phyloP scores from a whole-genome alignment of 2,113 vertebrate species.

The Ranitomeya imitator region DNA sequence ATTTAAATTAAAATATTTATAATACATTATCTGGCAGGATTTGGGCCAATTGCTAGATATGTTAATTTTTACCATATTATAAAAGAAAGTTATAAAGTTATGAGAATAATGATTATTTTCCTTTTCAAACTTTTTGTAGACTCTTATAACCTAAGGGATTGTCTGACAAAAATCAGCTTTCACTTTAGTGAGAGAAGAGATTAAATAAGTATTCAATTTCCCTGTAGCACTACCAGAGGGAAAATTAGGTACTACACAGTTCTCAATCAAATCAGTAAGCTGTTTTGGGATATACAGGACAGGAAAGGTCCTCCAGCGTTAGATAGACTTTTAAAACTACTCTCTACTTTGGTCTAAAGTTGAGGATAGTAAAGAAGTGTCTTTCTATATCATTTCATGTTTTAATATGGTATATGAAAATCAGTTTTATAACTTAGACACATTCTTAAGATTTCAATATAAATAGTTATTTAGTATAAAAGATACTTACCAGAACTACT shows the following conservation, averaged over 20 bases:
- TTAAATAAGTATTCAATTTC: background rate
- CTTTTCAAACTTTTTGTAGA: too few relatives aligned
- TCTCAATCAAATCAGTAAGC: background rate
- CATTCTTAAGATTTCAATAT: background rate
- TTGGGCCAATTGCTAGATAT: background rate
- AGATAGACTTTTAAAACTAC: background rate
- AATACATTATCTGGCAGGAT: too few relatives aligned
- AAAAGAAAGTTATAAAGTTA: too few relatives aligned
- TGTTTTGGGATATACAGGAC: background rate
- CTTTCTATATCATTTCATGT: too few relatives aligned
- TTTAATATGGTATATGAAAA: background rate
- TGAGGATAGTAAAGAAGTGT: background rate
- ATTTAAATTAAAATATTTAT: background rate
- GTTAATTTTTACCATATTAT: background rate
- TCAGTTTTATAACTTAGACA: background rate
- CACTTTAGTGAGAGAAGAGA: background rate
- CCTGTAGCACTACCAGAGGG: background rate
- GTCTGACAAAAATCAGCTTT: too few relatives aligned
- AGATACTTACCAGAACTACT: slow-evolving; percentile 43
- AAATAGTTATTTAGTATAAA: background rate
- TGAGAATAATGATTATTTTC: too few relatives aligned
- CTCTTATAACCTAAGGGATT: too few relatives aligned
- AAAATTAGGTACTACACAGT: background rate
- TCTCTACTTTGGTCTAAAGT: background rate
- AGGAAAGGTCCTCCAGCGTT: background rate